phyloP scores from a whole-genome alignment of 2,888 invertebrate genomes.

The Amblyteles armatorius region DNA sequence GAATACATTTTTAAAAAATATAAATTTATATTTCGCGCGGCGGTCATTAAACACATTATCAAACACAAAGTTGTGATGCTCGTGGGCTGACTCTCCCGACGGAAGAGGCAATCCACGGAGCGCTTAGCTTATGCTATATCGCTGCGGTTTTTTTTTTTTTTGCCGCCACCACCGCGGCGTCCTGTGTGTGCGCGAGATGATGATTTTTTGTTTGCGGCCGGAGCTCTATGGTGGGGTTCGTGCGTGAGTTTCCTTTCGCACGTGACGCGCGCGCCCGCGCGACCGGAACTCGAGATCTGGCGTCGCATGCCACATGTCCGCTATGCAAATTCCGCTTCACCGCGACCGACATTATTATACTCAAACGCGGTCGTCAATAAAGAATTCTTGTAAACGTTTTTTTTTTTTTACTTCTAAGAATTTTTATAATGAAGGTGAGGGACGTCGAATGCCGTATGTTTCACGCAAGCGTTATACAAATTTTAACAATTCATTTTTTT shows the following conservation, averaged over 20 bases:
- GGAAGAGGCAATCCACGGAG: slow-evolving; percentile 7
- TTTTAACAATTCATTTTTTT: background rate
- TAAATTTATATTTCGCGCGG: background rate
- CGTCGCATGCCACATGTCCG: slow-evolving; percentile 67
- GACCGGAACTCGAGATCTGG: slow-evolving; percentile 38
- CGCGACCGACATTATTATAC: slow-evolving; percentile 52
- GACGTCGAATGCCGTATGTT: slow-evolving; percentile 7
- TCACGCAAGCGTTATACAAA: background rate
- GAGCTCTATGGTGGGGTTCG: background rate
- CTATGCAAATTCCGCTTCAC: slow-evolving; percentile 66
- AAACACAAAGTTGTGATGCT: background rate
- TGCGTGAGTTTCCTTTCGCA: slow-evolving; percentile 43
- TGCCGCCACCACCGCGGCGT: slow-evolving; percentile 26
- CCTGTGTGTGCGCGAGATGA: slow-evolving; percentile 22
- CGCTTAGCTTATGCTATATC: slow-evolving; percentile 5
- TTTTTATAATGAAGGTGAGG: background rate
- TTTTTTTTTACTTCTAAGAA: slow-evolving; percentile 2
- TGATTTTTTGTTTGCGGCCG: too few relatives aligned
- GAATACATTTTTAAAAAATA: too few relatives aligned
- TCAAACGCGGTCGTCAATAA: slow-evolving; percentile 19
- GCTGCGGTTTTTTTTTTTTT: background rate
- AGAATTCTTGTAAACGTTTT: slow-evolving; percentile 40
- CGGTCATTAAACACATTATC: background rate
- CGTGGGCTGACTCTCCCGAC: background rate
- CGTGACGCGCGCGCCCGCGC: slow-evolving; percentile 43